Evolutionary conservation across 2,797 vertebrate genomes (phyloP).

Genomic region (Dipus sagitta): DNA sequence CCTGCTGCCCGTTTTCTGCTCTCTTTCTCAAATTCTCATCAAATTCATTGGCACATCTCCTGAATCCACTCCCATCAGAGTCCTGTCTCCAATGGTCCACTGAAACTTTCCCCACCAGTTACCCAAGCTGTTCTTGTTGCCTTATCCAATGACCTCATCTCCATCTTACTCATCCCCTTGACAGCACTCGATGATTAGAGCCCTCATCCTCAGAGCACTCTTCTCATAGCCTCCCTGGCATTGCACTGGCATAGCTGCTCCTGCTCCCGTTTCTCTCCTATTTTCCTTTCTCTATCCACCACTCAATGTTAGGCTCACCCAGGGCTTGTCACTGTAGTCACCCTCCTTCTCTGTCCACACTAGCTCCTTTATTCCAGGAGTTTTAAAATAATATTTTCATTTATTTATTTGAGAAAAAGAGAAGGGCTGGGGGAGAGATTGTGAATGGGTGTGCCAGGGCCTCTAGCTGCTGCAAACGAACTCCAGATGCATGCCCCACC

Average conservation of each 20-base stretch:
- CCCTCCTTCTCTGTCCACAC: not conserved
- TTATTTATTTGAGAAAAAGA: too few species aligned
- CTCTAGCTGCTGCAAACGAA: too few species aligned
- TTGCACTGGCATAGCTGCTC: too few species aligned
- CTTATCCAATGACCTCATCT: not conserved
- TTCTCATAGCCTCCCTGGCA: not conserved
- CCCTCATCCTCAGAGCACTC: not conserved
- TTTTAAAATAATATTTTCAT: not conserved
- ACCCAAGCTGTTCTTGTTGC: too few species aligned
- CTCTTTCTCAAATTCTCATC: not conserved
- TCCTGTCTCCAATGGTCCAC: not conserved
- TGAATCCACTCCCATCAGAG: not conserved
- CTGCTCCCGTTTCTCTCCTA: rapidly evolving
- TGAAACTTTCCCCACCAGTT: not conserved
- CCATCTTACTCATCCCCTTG: not conserved
- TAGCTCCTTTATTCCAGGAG: not conserved
- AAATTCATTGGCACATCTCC: not conserved
- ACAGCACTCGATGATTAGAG: not conserved
- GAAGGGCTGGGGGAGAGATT: too few species aligned
- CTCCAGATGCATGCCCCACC: too few species aligned
- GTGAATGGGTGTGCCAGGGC: too few species aligned
- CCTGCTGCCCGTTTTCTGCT: not conserved
- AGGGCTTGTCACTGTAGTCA: not conserved
- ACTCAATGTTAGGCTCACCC: not conserved
- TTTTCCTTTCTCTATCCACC: not conserved